Conservation (phyloP, 2,888 invertebrate species). For the Drosophila villosipedis region DNA sequence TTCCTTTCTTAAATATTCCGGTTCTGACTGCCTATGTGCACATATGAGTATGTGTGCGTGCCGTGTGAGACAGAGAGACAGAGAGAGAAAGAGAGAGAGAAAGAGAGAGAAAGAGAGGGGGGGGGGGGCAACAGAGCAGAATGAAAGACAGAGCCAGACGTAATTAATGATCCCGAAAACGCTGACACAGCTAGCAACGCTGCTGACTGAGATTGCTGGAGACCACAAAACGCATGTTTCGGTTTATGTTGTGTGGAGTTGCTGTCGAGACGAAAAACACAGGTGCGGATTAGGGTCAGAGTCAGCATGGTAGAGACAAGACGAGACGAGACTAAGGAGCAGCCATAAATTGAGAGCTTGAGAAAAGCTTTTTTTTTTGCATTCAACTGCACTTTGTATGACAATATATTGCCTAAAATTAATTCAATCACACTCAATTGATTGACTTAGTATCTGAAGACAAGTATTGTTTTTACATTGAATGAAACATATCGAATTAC, state of each 20-base stretch:
- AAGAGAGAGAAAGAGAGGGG: conserved; percentile 1
- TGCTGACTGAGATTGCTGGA: conserved; percentile 36
- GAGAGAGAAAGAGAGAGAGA: conserved; percentile 2
- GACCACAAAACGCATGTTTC: conserved; percentile 68
- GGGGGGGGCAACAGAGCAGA: neutral
- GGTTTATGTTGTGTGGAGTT: conserved; percentile 39
- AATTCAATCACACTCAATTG: conserved; percentile 20
- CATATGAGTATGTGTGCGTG: neutral
- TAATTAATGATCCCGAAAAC: conserved; percentile 81
- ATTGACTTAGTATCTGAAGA: conserved; percentile 6
- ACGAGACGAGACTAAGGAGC: conserved; percentile 4
- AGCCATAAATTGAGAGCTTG: conserved; percentile 47
- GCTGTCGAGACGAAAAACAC: conserved; percentile 56
- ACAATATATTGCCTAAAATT: conserved; percentile 2
- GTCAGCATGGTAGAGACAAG: conserved; percentile 10
- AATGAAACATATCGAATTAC: conserved; percentile 26
- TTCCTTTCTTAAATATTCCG: conserved; percentile 77
- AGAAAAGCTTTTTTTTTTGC: conserved; percentile 20
- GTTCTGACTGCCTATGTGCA: conserved; percentile 51
- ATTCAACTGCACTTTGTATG: conserved; percentile 30
- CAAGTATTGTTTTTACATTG: conserved; percentile 19
- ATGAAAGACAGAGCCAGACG: conserved; percentile 51
- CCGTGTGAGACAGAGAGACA: conserved; percentile 2
- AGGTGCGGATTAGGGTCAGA: conserved; percentile 79
- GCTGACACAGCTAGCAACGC: conserved; percentile 58